Evolutionary conservation across 2,888 invertebrate species (phyloP).

Genomic region (Cetonia aurata): DNA sequence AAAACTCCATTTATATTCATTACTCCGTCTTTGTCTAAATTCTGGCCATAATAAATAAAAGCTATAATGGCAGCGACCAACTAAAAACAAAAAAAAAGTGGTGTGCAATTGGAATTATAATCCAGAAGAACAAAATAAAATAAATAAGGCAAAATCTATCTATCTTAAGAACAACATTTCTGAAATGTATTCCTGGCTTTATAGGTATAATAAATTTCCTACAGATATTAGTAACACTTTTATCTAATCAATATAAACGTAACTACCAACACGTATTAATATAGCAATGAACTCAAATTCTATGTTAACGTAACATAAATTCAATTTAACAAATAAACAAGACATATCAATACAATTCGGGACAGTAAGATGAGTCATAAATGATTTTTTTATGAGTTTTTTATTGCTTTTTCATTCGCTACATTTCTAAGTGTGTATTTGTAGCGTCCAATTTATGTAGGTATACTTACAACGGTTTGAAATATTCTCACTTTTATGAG

Average conservation of each 20-base stretch:
- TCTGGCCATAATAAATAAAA: slow-evolving; percentile 87
- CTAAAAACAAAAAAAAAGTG: slow-evolving; percentile 68
- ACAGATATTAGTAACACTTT: too few relatives aligned
- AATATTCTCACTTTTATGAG: slow-evolving; percentile 88
- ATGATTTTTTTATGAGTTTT: slow-evolving; percentile 21
- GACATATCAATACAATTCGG: neutral
- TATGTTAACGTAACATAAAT: neutral
- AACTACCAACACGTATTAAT: neutral
- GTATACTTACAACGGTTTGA: slow-evolving; percentile 85
- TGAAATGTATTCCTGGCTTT: too few relatives aligned
- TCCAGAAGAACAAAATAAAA: neutral
- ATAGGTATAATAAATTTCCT: too few relatives aligned
- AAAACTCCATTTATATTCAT: slow-evolving; percentile 95
- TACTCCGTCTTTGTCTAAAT: slow-evolving; percentile 86
- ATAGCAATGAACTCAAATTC: neutral
- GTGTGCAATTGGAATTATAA: neutral
- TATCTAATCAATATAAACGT: too few relatives aligned
- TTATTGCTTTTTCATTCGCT: slow-evolving; percentile 3
- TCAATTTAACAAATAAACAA: slow-evolving; percentile 17
- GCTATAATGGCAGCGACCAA: slow-evolving; percentile 91
- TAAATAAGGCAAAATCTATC: neutral
- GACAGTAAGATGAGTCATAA: neutral
- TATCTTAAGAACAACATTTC: neutral
- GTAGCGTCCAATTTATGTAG: slow-evolving; percentile 20
- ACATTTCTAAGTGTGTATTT: neutral